Evolutionary conservation across 2,113 vertebrate species (phyloP).

Genomic region (Urocynchramus pylzowi): DNA sequence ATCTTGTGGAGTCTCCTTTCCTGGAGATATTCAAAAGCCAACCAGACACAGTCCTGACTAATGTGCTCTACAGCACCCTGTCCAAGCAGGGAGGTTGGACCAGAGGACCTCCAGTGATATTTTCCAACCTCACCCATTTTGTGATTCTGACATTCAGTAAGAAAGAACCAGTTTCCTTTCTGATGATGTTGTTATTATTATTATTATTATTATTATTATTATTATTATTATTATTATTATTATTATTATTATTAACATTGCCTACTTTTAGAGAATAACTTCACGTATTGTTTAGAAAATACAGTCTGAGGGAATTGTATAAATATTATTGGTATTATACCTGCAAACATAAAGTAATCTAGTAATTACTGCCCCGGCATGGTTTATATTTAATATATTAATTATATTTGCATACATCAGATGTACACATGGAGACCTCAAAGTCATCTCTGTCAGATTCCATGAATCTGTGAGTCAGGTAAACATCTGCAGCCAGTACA

Average conservation of each 20-base stretch:
- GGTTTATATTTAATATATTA: not conserved
- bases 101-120: not conserved
- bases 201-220: not conserved
- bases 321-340: not conserved
- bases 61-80: fast-evolving
- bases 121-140: not conserved
- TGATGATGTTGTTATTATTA: not conserved
- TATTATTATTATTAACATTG: not conserved
- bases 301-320: not conserved
- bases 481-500: conserved; percentile 15
- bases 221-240: not conserved
- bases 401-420: conserved; percentile 2
- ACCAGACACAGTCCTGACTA: no score
- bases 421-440: not conserved
- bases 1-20: not conserved
- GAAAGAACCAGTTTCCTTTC: not conserved
- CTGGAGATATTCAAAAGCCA: not conserved
- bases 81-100: not conserved
- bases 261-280: not conserved
- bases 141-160: not conserved
- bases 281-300: not conserved
- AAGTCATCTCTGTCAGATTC: conserved; percentile 32
- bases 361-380: not conserved
- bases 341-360: not conserved
- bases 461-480: not conserved